These are phyloP conservation scores for Papilio glaucus DNA, from an alignment of 1,140 invertebrate genomes.

Conservation along the genomic window DNA sequence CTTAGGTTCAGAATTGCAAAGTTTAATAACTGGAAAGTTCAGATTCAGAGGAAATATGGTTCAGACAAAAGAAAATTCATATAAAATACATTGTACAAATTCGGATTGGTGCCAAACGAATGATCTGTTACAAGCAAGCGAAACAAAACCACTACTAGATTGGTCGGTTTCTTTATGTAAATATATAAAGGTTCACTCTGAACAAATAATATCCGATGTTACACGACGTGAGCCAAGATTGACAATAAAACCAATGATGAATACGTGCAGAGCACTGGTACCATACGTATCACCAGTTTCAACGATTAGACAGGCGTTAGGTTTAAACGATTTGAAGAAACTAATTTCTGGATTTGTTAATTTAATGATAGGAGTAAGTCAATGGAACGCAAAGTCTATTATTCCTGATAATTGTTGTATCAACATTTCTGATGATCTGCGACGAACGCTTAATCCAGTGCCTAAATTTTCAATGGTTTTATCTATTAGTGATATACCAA, in stretches of 20 bases:
- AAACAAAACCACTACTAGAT: not conserved
- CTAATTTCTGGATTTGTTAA: not conserved
- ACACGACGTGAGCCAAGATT: not conserved
- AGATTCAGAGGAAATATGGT: too few relatives aligned
- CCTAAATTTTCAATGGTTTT: conserved; percentile 8
- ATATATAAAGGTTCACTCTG: not conserved
- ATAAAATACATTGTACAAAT: not conserved
- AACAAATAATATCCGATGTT: not conserved
- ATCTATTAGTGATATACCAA: conserved; percentile 11
- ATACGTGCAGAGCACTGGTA: conserved; percentile 10
- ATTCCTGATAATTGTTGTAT: not conserved
- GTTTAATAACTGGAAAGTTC: conserved; percentile 8
- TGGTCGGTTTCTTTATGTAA: not conserved
- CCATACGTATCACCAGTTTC: not conserved
- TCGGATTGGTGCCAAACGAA: not conserved
- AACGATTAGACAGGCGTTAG: not conserved
- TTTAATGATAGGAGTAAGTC: conserved; percentile 16
- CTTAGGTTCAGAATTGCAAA: not conserved
- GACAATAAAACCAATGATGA: not conserved
- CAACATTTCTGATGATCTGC: not conserved
- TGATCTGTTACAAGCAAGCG: not conserved
- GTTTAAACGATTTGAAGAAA: conserved; percentile 25
- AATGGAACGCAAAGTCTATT: not conserved
- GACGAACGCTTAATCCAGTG: not conserved
- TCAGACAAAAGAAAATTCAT: not conserved